Evolutionary conservation across 2,888 invertebrate genomes (phyloP).

Genomic region (Leucania comma): DNA sequence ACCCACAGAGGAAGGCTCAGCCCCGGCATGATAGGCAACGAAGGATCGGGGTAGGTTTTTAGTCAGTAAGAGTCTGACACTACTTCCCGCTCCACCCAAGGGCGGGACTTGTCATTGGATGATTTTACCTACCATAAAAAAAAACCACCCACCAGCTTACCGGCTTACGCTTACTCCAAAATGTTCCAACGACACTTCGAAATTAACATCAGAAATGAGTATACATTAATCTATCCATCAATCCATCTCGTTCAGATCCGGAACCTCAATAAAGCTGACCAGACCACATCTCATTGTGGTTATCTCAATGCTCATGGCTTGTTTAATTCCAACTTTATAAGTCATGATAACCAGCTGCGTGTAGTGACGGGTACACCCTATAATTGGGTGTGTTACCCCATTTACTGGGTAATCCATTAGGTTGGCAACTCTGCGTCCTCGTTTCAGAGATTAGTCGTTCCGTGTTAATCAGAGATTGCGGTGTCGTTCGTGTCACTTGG

Average conservation of each 20-base stretch:
- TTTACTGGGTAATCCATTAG: slow-evolving; percentile 80
- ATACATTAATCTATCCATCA: background rate
- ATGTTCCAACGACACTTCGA: background rate
- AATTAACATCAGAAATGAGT: background rate
- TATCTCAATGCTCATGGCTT: slow-evolving; percentile 45
- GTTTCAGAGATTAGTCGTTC: slow-evolving; percentile 75
- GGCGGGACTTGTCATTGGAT: too few relatives aligned
- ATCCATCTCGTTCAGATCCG: slow-evolving; percentile 34
- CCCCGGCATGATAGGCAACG: too few relatives aligned
- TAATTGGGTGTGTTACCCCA: slow-evolving; percentile 80
- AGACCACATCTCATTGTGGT: slow-evolving; percentile 53
- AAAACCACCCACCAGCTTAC: too few relatives aligned
- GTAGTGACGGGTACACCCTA: slow-evolving; percentile 66
- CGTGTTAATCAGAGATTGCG: slow-evolving; percentile 76
- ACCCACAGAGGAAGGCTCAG: too few relatives aligned
- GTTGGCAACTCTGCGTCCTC: slow-evolving; percentile 73
- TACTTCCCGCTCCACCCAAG: too few relatives aligned
- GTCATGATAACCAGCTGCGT: slow-evolving; percentile 57
- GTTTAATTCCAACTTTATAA: slow-evolving; percentile 62
- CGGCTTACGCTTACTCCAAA: too few relatives aligned
- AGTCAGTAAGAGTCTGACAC: too few relatives aligned
- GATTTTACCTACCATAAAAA: too few relatives aligned
- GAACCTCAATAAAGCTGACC: slow-evolving; percentile 27
- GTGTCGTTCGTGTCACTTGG: slow-evolving; percentile 73
- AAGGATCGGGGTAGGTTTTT: too few relatives aligned